Evolutionary conservation across 2,797 vertebrate genomes (phyloP), one percentile per base, ranked within the genome.

Genomic region (Martes flavigula): DNA sequence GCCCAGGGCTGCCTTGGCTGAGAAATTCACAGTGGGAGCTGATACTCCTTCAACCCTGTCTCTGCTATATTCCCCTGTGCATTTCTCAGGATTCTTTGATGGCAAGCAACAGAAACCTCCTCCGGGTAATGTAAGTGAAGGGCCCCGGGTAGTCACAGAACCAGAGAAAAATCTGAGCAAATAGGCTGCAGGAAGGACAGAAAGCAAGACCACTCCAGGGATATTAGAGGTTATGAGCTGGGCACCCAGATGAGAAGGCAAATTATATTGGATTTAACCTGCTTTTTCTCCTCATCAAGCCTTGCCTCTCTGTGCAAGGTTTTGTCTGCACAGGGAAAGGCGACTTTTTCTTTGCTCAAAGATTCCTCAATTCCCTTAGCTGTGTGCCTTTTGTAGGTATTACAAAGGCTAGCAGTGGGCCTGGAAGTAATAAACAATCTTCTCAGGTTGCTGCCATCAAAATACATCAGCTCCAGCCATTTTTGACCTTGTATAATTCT

Each of bases 331-430:
- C 86, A 30, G 48, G 84, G 43, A 96, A 91, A 81, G 20, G 30
- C 70, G 43, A 35, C 62, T 54, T 96, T 93, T 92, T 94, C 54
- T 97, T 97, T 85, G 64, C 11, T 93, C 66, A 91, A 81, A 73
- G 64, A 72, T 82, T 25, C 30, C 30, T n/a, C 10, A 25, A 30
- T 78, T 86, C 54, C 35, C 23, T 83, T 58, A 75, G 46, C 48
- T 66, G 15, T 35, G 20, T 75, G 14, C 58, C 79, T 97, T 92
- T 72, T 97, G 40, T 54, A 54, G 83, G 48, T 54, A 81, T 86
- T 83, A 72, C 82, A 56, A 64, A 96, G 66, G 40, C 58, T 83
- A 79, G 38, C 54, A 83, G 73, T 51, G 40, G 21, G n/a, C 13
- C 56, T 85, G 8, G 62, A 95, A 79, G 27, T 54, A 43, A 88